Evolutionary conservation across 1,140 invertebrate genomes (phyloP).

Genomic region (Scaptomyza hsui): DNA sequence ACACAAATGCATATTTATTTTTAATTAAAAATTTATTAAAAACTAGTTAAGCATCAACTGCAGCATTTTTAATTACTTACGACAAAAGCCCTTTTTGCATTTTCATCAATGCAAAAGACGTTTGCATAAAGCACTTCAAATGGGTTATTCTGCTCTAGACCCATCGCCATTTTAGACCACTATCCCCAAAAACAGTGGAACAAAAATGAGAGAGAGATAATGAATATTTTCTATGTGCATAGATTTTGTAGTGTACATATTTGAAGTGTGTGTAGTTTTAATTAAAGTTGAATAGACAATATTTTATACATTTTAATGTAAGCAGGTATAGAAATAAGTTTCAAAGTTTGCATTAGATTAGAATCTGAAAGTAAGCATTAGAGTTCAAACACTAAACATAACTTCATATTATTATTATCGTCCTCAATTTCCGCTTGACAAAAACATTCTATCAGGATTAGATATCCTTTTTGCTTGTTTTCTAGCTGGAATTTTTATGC

Average conservation of each 20-base stretch:
- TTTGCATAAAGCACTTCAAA: constrained; percentile 77
- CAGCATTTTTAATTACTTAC: constrained; percentile 82
- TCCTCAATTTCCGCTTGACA: constrained; percentile 12
- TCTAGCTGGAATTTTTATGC: constrained; percentile 25
- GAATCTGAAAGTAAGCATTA: too few relatives aligned
- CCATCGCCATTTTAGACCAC: constrained; percentile 7
- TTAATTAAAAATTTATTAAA: constrained; percentile 83
- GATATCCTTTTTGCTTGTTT: constrained; percentile 3
- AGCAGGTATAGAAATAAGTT: too few relatives aligned
- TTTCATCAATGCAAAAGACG: constrained; percentile 81
- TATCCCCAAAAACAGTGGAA: constrained; percentile 22
- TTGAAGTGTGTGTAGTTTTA: not conserved
- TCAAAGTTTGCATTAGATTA: too few relatives aligned
- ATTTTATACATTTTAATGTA: too few relatives aligned
- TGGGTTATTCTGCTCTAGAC: constrained; percentile 1
- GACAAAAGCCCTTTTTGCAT: constrained; percentile 64
- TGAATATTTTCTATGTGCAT: not conserved
- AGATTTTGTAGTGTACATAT: not conserved
- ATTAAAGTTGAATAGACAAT: too few relatives aligned
- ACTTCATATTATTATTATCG: too few relatives aligned
- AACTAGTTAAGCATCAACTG: constrained; percentile 82
- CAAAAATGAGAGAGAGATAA: not conserved
- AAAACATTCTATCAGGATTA: constrained; percentile 12
- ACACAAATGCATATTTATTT: constrained; percentile 82
- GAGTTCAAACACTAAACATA: too few relatives aligned